Conservation (phyloP, 2,113 vertebrate species). For the Riparia riparia region DNA sequence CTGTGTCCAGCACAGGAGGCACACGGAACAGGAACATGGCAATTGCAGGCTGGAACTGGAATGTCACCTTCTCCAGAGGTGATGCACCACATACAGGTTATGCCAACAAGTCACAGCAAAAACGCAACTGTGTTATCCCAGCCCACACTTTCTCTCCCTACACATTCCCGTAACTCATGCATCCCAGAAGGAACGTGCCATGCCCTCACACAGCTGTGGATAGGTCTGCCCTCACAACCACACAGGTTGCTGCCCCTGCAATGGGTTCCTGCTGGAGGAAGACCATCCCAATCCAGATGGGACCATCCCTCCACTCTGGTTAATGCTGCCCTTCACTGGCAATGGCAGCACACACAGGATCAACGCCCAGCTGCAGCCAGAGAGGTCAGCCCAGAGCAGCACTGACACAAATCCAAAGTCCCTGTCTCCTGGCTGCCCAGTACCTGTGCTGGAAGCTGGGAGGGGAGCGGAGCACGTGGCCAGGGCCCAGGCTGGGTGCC, state of each 20-base stretch:
- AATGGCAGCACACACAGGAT: background rate
- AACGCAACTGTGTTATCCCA: background rate
- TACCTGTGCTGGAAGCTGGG: rapidly evolving
- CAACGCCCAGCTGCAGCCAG: rapidly evolving
- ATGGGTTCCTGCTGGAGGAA: background rate
- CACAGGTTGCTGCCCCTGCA: background rate
- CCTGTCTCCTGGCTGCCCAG: background rate
- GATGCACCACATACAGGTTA: background rate
- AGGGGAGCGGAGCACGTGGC: background rate
- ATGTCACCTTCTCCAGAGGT: background rate
- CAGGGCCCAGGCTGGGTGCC: conserved; percentile 43
- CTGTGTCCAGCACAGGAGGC: background rate
- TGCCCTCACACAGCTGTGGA: background rate
- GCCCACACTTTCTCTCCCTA: background rate
- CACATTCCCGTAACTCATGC: rapidly evolving
- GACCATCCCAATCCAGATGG: background rate
- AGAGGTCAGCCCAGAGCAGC: background rate
- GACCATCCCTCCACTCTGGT: background rate
- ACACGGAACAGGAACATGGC: background rate
- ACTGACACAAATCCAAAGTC: background rate
- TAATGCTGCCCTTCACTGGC: background rate
- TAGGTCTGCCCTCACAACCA: background rate
- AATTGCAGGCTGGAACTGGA: background rate
- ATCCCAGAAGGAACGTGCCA: background rate
- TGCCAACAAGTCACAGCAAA: background rate